phyloP scores from a whole-genome alignment of 2,888 invertebrate species.

The Megastigmus dorsalis region DNA sequence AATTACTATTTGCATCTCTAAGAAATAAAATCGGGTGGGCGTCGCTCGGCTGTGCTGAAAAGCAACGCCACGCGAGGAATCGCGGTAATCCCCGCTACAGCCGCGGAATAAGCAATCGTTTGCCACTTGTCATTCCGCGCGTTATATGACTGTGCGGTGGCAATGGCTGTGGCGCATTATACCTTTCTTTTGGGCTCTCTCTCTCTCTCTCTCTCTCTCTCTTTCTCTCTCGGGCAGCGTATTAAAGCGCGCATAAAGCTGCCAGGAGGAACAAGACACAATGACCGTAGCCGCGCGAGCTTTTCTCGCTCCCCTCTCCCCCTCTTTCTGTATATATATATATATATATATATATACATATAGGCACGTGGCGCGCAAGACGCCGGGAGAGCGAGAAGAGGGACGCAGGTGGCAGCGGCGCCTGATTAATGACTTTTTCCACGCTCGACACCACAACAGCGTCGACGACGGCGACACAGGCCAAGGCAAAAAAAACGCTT shows the following conservation, averaged over 20 bases:
- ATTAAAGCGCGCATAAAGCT: conserved; percentile 30
- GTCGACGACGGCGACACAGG: no score
- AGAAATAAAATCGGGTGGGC: conserved; percentile 9
- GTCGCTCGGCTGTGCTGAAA: no score
- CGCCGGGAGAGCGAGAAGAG: no score
- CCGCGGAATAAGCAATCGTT: conserved; percentile 64
- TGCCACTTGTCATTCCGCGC: conserved; percentile 59
- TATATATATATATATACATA: no score
- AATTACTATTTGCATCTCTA: conserved; percentile 42
- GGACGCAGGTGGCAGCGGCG: conserved; percentile 59
- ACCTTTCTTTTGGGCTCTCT: conserved; percentile 16
- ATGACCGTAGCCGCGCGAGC: neutral
- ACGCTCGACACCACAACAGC: no score
- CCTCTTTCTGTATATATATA: no score
- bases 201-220: no score
- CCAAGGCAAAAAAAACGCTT: neutral
- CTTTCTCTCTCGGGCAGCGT: no score
- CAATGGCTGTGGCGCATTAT: neutral
- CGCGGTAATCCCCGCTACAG: conserved; percentile 34
- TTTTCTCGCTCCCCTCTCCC: neutral
- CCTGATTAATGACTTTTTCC: conserved; percentile 62
- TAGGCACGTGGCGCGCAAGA: neutral
- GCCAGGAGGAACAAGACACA: conserved; percentile 10
- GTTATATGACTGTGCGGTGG: neutral
- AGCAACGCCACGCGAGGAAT: neutral